phyloP scores from a whole-genome alignment of 2,113 vertebrate species.

The Hydrochoerus hydrochaeris region DNA sequence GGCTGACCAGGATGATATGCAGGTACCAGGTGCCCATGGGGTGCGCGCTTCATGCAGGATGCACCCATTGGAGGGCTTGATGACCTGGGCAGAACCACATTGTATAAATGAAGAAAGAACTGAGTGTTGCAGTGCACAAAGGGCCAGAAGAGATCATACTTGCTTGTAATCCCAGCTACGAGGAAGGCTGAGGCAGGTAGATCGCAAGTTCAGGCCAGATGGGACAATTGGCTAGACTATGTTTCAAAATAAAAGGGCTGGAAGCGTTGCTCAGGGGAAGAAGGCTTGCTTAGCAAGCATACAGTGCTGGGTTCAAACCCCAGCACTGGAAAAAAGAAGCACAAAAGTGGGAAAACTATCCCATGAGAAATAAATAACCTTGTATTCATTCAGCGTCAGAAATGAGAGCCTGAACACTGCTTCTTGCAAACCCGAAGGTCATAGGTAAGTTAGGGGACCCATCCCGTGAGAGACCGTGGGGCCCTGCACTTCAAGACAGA shows the following conservation, averaged over 20 bases:
- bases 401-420: not conserved
- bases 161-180: not conserved
- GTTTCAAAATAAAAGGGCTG: not conserved
- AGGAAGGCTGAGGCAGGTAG: not conserved
- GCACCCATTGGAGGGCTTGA: not conserved
- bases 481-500: accelerated
- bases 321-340: not conserved
- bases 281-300: not conserved
- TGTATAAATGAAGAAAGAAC: not conserved
- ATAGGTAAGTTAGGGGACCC: not conserved
- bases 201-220: not conserved
- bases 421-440: not conserved
- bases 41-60: not conserved
- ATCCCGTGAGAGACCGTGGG: not conserved
- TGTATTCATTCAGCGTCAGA: not conserved
- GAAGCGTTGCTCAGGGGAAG: not conserved
- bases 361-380: not conserved
- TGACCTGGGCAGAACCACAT: not conserved
- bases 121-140: not conserved
- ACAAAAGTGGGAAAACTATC: not conserved
- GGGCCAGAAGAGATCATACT: accelerated
- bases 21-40: not conserved
- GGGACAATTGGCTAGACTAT: not conserved
- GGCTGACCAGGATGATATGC: not conserved
- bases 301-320: not conserved